Evolutionary conservation across 2,113 vertebrate genomes (phyloP).

Genomic region (Globicephala melas): DNA sequence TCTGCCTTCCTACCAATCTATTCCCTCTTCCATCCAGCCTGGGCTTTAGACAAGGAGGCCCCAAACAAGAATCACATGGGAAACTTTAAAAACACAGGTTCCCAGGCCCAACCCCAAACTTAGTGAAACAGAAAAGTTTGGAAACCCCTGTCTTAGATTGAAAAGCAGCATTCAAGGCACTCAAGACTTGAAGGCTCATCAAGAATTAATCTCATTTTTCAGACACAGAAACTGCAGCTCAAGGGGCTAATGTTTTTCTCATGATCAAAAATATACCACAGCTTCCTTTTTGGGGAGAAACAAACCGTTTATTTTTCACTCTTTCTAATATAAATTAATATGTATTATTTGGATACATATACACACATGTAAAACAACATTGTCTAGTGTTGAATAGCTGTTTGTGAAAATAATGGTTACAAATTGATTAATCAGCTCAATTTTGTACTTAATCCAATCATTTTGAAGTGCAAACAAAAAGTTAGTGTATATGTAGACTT

Average conservation of each 20-base stretch:
- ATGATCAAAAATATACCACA: neutral
- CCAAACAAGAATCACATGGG: neutral
- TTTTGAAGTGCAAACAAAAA: slow-evolving; percentile 73
- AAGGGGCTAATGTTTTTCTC: neutral
- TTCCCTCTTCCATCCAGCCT: neutral
- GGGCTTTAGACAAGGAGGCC: neutral
- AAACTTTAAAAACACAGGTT: slow-evolving; percentile 16
- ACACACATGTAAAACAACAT: slow-evolving; percentile 50
- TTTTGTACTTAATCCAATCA: slow-evolving; percentile 75
- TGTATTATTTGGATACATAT: slow-evolving; percentile 74
- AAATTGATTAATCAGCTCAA: slow-evolving; percentile 72
- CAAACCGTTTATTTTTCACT: slow-evolving; percentile 66
- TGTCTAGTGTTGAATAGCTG: slow-evolving; percentile 68
- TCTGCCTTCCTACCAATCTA: neutral
- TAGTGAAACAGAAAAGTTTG: neutral
- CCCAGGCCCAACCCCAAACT: neutral
- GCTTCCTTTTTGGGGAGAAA: slow-evolving; percentile 55
- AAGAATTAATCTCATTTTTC: neutral
- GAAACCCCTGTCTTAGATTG: neutral
- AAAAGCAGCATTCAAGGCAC: neutral
- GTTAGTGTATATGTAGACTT: slow-evolving; percentile 63
- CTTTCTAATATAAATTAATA: slow-evolving; percentile 69
- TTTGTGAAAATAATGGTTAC: slow-evolving; percentile 68
- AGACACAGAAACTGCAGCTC: neutral
- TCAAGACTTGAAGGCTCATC: neutral